These are phyloP conservation scores for Heteromurus nitidus DNA, from an alignment of 2,888 invertebrate species.

Conservation along the genomic window DNA sequence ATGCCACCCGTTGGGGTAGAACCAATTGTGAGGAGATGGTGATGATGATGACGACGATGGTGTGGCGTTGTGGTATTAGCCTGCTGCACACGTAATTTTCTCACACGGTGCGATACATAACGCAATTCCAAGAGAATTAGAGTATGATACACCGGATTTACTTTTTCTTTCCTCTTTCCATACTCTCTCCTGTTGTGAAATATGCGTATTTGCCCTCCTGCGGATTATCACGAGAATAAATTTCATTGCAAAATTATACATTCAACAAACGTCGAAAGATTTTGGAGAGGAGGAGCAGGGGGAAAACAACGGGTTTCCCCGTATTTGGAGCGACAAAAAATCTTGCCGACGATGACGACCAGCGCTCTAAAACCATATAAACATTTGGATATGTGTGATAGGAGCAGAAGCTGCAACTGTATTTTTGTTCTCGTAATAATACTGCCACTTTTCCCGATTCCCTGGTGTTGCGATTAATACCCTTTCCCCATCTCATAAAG, in stretches of 20 bases:
- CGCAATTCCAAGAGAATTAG: too few relatives aligned
- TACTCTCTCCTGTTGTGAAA: too few relatives aligned
- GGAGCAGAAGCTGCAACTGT: not conserved
- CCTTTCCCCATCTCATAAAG: not conserved
- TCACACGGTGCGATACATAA: too few relatives aligned
- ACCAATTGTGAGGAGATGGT: constrained; percentile 29
- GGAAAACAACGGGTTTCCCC: constrained; percentile 43
- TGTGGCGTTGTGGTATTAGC: constrained; percentile 19
- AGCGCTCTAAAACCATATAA: not conserved
- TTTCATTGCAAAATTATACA: constrained; percentile 70
- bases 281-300: not conserved
- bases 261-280: constrained; percentile 36
- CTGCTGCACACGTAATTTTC: too few relatives aligned
- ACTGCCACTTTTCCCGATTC: constrained; percentile 32
- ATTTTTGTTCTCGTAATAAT: not conserved
- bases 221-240: constrained; percentile 69
- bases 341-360: constrained; percentile 6
- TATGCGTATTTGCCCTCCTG: constrained; percentile 66
- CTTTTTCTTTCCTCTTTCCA: too few relatives aligned
- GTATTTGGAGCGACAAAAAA: constrained; percentile 50
- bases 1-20: constrained; percentile 57
- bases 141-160: constrained; percentile 48
- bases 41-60: not conserved
- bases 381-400: constrained; percentile 12
- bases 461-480: constrained; percentile 24